Conservation (phyloP, 35 echinoderm and acorn worm species). For the Ptychodera flava region DNA sequence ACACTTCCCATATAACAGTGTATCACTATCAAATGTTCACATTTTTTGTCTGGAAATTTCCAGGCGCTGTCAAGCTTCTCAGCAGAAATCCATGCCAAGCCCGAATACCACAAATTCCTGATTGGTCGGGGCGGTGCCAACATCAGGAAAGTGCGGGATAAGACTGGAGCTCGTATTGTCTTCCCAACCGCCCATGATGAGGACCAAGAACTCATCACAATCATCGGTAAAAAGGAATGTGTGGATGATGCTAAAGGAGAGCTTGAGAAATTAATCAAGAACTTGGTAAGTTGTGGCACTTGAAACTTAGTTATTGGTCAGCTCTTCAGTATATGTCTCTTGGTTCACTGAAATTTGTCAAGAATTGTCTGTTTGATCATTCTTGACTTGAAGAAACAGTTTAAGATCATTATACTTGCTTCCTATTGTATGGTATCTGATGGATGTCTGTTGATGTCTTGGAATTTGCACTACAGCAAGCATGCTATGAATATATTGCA, state of each 20-base stretch:
- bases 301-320: neutral
- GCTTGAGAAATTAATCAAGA: constrained; percentile 67
- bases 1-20: too few relatives aligned
- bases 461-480: too few relatives aligned
- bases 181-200: constrained; percentile 83
- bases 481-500: too few relatives aligned
- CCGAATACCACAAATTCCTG: constrained; percentile 90
- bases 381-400: too few relatives aligned
- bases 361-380: too few relatives aligned
- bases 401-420: too few relatives aligned
- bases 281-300: constrained; percentile 40
- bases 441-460: too few relatives aligned
- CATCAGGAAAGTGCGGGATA: constrained; percentile 93
- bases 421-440: too few relatives aligned
- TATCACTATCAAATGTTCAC: constrained; percentile 7
- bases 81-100: constrained; percentile 86
- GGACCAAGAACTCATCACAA: constrained; percentile 80
- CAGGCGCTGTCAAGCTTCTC: constrained; percentile 86
- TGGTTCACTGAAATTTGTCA: too few relatives aligned
- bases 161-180: constrained; percentile 82
- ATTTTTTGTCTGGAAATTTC: neutral
- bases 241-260: constrained; percentile 73
- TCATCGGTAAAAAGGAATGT: constrained; percentile 83
- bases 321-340: too few relatives aligned
- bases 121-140: constrained; percentile 90